These are phyloP conservation scores for Beroe forskalii DNA, from an alignment of 37 sponge, comb jelly and placozoan species.

Conservation along the genomic window DNA sequence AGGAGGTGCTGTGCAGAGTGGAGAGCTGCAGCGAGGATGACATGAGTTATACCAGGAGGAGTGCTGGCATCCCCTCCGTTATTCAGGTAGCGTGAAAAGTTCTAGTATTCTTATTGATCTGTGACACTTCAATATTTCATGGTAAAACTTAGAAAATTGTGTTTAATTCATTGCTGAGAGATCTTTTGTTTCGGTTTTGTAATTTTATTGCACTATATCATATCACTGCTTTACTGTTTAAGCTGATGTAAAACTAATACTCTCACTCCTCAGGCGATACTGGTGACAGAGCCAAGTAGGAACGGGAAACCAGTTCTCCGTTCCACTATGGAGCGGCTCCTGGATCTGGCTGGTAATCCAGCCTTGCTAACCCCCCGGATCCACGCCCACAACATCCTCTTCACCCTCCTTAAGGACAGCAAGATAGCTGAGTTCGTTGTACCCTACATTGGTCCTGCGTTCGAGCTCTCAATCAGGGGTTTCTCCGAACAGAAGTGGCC, in stretches of 20 bases:
- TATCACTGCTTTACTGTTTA: no score
- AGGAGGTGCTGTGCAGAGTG: not conserved
- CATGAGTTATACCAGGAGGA: not conserved
- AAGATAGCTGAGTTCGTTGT: conserved; percentile 28
- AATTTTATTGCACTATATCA: not conserved
- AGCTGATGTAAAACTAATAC: no score
- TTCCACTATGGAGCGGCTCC: not conserved
- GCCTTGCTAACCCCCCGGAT: not conserved
- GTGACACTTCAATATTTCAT: no score
- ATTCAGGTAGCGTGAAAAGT: conserved; percentile 22
- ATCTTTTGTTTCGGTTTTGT: not conserved
- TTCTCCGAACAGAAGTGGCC: not conserved
- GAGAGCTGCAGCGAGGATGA: not conserved
- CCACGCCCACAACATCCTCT: conserved; percentile 19
- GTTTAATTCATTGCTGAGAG: no score
- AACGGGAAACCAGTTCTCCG: conserved; percentile 20
- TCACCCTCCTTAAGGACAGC: conserved; percentile 32
- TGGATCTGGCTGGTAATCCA: not conserved
- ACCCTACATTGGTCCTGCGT: not conserved
- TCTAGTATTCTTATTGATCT: no score
- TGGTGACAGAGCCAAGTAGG: conserved; percentile 18
- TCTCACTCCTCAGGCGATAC: conserved; percentile 22
- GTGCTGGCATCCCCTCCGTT: conserved; percentile 24
- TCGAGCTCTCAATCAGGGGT: conserved; percentile 37
- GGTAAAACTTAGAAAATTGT: no score